Conservation (phyloP, 1,140 invertebrate species). For the Polyergus mexicanus region DNA sequence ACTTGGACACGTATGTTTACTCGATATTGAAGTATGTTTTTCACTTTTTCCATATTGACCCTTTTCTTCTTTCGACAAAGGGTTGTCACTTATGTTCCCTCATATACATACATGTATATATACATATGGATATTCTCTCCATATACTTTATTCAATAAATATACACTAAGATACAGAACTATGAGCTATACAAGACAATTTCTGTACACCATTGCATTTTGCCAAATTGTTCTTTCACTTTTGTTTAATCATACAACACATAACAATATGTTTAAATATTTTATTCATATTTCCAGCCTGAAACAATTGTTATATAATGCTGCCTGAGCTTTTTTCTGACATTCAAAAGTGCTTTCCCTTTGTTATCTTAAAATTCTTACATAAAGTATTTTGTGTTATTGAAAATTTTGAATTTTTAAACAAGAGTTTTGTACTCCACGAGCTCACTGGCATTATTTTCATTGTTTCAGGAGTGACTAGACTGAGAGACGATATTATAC, state of each 20-base stretch:
- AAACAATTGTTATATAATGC: conserved; percentile 86
- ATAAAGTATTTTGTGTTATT: conserved; percentile 69
- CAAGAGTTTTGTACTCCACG: conserved; percentile 59
- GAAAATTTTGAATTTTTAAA: conserved; percentile 65
- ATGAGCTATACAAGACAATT: background rate
- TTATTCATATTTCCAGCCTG: conserved; percentile 82
- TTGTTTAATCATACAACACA: conserved; percentile 54
- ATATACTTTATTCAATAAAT: conserved; percentile 38
- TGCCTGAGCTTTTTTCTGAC: conserved; percentile 82
- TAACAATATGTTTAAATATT: conserved; percentile 67
- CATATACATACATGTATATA: conserved; percentile 15
- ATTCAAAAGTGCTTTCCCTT: conserved; percentile 72
- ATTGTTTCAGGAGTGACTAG: conserved; percentile 87
- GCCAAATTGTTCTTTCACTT: conserved; percentile 59
- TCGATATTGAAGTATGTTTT: background rate
- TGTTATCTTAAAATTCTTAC: conserved; percentile 69
- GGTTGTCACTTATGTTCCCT: conserved; percentile 8
- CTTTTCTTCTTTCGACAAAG: background rate
- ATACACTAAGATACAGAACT: background rate
- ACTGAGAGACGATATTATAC: conserved; percentile 75
- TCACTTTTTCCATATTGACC: conserved; percentile 14
- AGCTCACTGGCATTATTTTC: conserved; percentile 87
- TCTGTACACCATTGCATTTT: conserved; percentile 27
- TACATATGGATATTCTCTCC: conserved; percentile 33
- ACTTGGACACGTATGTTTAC: conserved; percentile 20